Base-by-base conservation (phyloP, 2,888 invertebrate genomes). In the Rhagium mordax region DNA sequence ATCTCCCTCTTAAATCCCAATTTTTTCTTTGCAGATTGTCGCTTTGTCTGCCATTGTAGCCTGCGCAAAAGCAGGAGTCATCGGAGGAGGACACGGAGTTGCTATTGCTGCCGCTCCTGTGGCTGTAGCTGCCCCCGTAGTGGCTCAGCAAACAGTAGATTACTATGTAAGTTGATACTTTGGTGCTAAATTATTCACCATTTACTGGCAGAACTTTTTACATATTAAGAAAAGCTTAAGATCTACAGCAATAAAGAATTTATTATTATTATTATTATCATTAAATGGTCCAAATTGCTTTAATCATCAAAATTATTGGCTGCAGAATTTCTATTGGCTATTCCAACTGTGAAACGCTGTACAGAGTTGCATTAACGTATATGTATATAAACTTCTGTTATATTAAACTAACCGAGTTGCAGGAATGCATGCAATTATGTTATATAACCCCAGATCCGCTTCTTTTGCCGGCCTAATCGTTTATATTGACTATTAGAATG, bases 21-120 rank as follows among this genome's bases (percentile, higher is more conserved):
- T 4, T 4, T 4, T 24, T 24, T 24, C 8, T 49, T 49, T 49
- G 18, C 66, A 78, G 88, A 80, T 86, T 76, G 76, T 87, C 74
- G 81, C 86, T 72, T 70, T 88, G 16, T 75, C 85, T 79, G 85
- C 86, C 74, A 73, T 86, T 74, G 88, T 73, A 84, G 88, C 78
- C 79, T 87, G 89, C 61, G 87, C 88, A 16, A 88, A 68, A 55
- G 91, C 89, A 83, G 91, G 90, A 1, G 79, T 91, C 78, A 88
- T 84, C 86, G 89, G 85, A 86, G 89, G 85, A 82, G 88, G 62
- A 82, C 88, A 74, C 65, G 77, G 80, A 84, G 83, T 72, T 88
- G 86, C 87, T 13, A 74, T 55, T 33, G 73, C 74, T 57, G 73
- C 73, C 13, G 77, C 77, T 5, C 77, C 78, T 10, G 64, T 74